These are phyloP conservation scores for Ictidomys tridecemlineatus DNA, from an alignment of 2,113 vertebrate genomes.

Conservation along the genomic window DNA sequence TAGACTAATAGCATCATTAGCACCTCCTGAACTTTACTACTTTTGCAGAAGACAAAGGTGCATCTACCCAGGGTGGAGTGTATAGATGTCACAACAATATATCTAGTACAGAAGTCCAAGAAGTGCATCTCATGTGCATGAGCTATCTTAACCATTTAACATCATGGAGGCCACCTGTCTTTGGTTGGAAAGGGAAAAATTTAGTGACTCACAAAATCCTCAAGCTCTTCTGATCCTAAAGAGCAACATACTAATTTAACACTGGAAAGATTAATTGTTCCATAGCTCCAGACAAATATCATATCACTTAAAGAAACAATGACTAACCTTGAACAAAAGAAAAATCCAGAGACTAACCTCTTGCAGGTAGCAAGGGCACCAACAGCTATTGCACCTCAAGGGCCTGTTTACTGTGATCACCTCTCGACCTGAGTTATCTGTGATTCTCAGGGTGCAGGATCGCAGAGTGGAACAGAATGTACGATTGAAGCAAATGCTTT, in stretches of 20 bases:
- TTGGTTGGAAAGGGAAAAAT: not conserved
- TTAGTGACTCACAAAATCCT: conserved; percentile 3
- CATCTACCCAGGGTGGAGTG: not conserved
- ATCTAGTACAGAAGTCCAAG: not conserved
- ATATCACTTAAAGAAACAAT: conserved; percentile 37
- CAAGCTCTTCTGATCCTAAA: conserved; percentile 5
- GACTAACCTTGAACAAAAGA: not conserved
- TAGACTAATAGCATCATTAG: not conserved
- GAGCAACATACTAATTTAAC: not conserved
- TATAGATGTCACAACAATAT: not conserved
- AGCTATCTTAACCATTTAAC: not conserved
- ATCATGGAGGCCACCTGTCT: not conserved
- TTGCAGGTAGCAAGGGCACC: conserved; percentile 96
- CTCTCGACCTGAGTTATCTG: conserved; percentile 92
- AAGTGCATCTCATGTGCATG: not conserved
- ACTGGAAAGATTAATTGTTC: not conserved
- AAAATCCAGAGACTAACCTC: conserved; percentile 89
- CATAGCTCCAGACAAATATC: not conserved
- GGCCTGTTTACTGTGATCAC: conserved; percentile 94
- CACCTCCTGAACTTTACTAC: not conserved
- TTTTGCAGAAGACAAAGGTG: not conserved
- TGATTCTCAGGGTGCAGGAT: conserved; percentile 93
- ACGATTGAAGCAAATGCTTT: conserved; percentile 95
- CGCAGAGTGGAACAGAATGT: conserved; percentile 94
- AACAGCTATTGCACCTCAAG: conserved; percentile 96